Conservation (phyloP, 2,113 vertebrate species). For the Sinocyclocheilus maitianheensis region DNA sequence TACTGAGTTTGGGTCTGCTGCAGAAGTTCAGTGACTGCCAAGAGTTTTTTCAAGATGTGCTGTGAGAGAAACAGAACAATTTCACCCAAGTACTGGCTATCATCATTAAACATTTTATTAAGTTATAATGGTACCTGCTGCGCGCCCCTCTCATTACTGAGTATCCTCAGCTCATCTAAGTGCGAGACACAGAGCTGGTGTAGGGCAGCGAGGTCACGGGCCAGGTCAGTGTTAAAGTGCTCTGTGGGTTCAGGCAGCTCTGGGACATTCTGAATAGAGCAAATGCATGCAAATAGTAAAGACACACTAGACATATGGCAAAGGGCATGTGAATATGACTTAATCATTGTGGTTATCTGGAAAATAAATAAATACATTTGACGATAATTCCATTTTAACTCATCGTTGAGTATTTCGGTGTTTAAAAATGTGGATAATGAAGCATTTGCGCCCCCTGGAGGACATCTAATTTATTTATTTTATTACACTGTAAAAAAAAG, state of each 20-base stretch:
- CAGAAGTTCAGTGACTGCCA: slow-evolving; percentile 98
- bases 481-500: neutral
- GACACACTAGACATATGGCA: neutral
- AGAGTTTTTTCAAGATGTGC: slow-evolving; percentile 97
- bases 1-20: slow-evolving; percentile 98
- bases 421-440: neutral
- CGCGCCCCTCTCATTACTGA: slow-evolving; percentile 92
- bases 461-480: neutral
- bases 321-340: neutral
- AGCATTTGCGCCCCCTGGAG: neutral
- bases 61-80: slow-evolving; percentile 62
- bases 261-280: slow-evolving; percentile 85
- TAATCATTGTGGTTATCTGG: neutral
- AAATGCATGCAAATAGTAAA: neutral
- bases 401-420: neutral
- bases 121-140: slow-evolving; percentile 82
- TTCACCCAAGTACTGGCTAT: slow-evolving; percentile 30
- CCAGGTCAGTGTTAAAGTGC: slow-evolving; percentile 90
- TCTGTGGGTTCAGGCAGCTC: slow-evolving; percentile 93
- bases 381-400: too few species aligned
- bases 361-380: too few species aligned
- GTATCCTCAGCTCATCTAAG: slow-evolving; percentile 93
- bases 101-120: neutral
- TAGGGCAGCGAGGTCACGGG: slow-evolving; percentile 90
- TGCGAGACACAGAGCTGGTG: slow-evolving; percentile 93